A percentile compares a stretch with the other conserved stretches of the same genome.
Evolutionary conservation across 2,888 invertebrate species (phyloP).

Genomic region (Euclidia mi): DNA sequence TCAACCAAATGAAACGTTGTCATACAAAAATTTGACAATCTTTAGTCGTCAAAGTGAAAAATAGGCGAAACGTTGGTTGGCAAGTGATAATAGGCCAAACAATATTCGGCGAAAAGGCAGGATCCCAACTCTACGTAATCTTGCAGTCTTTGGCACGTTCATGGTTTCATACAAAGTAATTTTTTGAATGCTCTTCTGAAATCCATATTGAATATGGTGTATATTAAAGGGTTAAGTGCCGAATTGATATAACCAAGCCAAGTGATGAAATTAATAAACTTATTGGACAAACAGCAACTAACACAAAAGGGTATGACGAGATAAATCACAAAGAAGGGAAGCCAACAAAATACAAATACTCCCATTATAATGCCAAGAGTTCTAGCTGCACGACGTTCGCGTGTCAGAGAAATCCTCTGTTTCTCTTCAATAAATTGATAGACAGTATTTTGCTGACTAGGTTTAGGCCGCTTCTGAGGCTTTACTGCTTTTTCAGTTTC

Average conservation of each 20-base stretch:
- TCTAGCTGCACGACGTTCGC: conserved; percentile 98
- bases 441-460: conserved; percentile 90
- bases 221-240: conserved; percentile 97
- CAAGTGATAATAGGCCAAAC: too few species aligned
- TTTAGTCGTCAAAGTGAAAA: too few species aligned
- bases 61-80: too few species aligned
- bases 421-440: conserved; percentile 97
- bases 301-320: conserved; percentile 97
- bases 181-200: conserved; percentile 97
- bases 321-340: conserved; percentile 99
- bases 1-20: too few species aligned
- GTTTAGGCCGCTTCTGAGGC: conserved; percentile 69
- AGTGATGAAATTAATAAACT: conserved; percentile 96
- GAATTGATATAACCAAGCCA: conserved; percentile 98
- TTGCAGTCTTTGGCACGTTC: conserved; percentile 75
- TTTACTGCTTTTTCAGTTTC: conserved; percentile 68
- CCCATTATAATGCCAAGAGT: conserved; percentile 99
- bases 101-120: too few species aligned
- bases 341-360: conserved; percentile 99
- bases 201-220: conserved; percentile 98
- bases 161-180: conserved; percentile 87
- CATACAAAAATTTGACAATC: too few species aligned
- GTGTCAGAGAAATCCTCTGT: conserved; percentile 96
- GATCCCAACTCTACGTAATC: too few species aligned
- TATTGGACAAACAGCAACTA: conserved; percentile 94